A percentile compares a stretch with the other conserved stretches of the same genome.
Evolutionary conservation across 2,888 invertebrate species (phyloP).

Genomic region (Drosophila atripex): DNA sequence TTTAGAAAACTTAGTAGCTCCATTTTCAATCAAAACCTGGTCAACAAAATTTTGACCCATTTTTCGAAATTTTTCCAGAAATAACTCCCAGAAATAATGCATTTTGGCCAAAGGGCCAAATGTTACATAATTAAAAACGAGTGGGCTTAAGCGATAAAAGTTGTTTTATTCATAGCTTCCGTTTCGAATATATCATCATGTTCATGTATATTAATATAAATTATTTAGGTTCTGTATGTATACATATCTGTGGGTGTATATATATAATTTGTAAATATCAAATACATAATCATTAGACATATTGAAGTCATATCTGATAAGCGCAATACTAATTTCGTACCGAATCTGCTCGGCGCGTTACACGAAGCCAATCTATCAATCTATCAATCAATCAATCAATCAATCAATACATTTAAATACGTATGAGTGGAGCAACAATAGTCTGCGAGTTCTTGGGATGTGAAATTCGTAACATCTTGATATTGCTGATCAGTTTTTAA

Average conservation of each 20-base stretch:
- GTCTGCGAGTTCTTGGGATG: conserved; percentile 44
- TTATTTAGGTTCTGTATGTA: conserved; percentile 66
- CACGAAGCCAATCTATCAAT: conserved; percentile 37
- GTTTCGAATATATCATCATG: conserved; percentile 57
- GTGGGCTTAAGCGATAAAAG: conserved; percentile 66
- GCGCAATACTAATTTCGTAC: conserved; percentile 63
- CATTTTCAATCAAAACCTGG: too few species aligned
- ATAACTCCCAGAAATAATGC: too few species aligned
- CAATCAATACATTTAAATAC: conserved; percentile 42
- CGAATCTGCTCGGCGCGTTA: conserved; percentile 46
- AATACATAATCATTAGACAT: conserved; percentile 64
- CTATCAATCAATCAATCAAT: conserved; percentile 7
- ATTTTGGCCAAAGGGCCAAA: too few species aligned
- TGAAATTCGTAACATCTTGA: conserved; percentile 54
- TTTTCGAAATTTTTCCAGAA: too few species aligned
- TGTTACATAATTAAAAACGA: background rate
- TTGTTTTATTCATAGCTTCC: conserved; percentile 67
- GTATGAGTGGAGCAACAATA: conserved; percentile 37
- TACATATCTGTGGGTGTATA: conserved; percentile 44
- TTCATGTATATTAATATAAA: conserved; percentile 65
- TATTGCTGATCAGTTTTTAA: conserved; percentile 64
- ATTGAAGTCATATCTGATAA: conserved; percentile 58
- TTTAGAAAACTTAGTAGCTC: too few species aligned
- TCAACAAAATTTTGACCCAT: too few species aligned
- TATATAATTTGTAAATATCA: conserved; percentile 72